Evolutionary conservation across 2,797 vertebrate genomes (phyloP).

Genomic region (Coregonus suidteri): DNA sequence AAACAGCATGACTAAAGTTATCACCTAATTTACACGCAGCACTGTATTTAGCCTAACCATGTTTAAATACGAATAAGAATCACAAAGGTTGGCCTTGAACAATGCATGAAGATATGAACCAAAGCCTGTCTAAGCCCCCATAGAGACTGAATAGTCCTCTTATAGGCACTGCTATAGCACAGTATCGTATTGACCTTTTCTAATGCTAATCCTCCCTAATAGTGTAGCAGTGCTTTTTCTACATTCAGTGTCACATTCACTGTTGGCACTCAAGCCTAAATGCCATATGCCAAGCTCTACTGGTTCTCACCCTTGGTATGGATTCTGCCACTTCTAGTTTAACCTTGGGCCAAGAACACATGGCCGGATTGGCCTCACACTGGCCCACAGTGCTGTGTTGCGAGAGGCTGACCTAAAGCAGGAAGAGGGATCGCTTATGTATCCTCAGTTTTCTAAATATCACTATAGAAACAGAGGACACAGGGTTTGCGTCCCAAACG

Average conservation of each 20-base stretch:
- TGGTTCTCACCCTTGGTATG: background rate
- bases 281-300: background rate
- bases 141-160: background rate
- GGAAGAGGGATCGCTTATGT: background rate
- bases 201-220: background rate
- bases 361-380: background rate
- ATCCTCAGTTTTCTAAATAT: background rate
- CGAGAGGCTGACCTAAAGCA: background rate
- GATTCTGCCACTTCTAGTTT: background rate
- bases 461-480: background rate
- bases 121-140: background rate
- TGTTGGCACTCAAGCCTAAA: background rate
- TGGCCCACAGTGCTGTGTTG: background rate
- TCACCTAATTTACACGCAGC: background rate
- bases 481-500: background rate
- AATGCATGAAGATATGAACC: background rate
- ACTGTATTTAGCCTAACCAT: background rate
- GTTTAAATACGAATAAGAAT: background rate
- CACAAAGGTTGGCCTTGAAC: background rate
- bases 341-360: conserved; percentile 5
- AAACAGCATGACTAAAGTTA: background rate
- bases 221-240: background rate
- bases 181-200: background rate
- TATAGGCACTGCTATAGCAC: background rate
- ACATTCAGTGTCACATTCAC: background rate